phyloP scores from a whole-genome alignment of 2,113 vertebrate species.

The Gallinago paraguaiae region DNA sequence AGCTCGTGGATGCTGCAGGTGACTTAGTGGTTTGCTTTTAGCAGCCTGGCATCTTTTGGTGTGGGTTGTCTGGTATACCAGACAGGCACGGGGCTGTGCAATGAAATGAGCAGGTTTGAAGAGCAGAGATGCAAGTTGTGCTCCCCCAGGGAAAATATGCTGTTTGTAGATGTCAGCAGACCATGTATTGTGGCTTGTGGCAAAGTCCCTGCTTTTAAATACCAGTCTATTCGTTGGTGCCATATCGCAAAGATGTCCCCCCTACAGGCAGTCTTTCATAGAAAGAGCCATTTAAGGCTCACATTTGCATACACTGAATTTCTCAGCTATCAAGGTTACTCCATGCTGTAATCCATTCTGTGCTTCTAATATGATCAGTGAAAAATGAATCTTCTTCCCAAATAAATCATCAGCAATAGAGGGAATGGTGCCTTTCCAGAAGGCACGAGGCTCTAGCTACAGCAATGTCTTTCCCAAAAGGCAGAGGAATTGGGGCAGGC shows the following conservation, averaged over 20 bases:
- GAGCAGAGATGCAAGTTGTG: background rate
- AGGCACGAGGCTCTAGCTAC: background rate
- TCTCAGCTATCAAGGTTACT: constrained; percentile 46
- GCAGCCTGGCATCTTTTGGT: background rate
- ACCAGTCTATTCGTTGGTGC: background rate
- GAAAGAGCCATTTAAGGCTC: background rate
- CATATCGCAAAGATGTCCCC: background rate
- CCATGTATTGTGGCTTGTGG: background rate
- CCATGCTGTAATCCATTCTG: background rate
- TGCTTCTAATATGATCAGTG: constrained; percentile 15
- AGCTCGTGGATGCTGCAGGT: background rate
- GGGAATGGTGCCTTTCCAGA: background rate
- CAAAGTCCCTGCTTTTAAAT: background rate
- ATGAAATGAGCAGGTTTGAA: background rate
- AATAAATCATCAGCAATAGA: background rate
- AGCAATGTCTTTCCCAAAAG: background rate
- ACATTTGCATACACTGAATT: constrained; percentile 42
- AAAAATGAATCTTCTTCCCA: constrained; percentile 44
- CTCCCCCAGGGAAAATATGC: background rate
- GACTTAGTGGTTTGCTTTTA: background rate
- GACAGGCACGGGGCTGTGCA: background rate
- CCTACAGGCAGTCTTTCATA: background rate
- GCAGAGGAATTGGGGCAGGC: background rate
- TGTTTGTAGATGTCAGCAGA: background rate
- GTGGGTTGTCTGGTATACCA: rapidly evolving